Evolutionary conservation across 1,140 invertebrate genomes (phyloP), one percentile per base, ranked within the genome.

Genomic region (Hyphantria cunea): DNA sequence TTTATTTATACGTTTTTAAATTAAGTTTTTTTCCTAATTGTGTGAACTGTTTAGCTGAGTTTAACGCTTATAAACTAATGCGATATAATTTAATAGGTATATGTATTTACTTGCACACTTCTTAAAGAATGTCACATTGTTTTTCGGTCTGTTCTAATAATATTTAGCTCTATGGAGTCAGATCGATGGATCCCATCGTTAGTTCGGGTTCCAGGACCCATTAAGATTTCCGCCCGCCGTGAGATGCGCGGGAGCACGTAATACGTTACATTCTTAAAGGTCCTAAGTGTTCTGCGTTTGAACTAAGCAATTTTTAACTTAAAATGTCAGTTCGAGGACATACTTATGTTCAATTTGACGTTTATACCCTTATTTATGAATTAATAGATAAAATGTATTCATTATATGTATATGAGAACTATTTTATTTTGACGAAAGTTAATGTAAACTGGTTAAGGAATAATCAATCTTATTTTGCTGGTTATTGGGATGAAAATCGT

Each of bases 191-290:
- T 79, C 78, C 72, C 81, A 82, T 89, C 80, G 83, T 90, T 88
- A 88, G 78, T 79, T 77, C 75, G 73, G 81, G 80, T 81, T 85
- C 80, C 84, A 81, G 82, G 83, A 83, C 74, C 84, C 81, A 90
- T 90, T 88, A 90, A 87, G 85, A 87, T 90, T 88, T 90, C 85
- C 87, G 86, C 72, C 76, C 79, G 78, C 64, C 77, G 78, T 72
- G 76, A 82, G 79, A 83, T 87, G 84, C 85, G 81, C 84, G 75
- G 84, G 84, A 84, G 85, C 84, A 83, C 64, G 52, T 73, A 61
- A 17, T 25, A 25, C 34, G 4, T 6, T 14, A 13, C 47, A 48
- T 13, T 37, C 33, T 6, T 6, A 58, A 58, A 58, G 31, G 41
- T 33, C 53, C 5, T 42, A 17, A 47, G 25, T 47, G 31, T 25